A percentile compares a stretch with the other conserved stretches of the same genome.
Conservation (phyloP, 2,888 invertebrate genomes). For the Parnassius mnemosyne region DNA sequence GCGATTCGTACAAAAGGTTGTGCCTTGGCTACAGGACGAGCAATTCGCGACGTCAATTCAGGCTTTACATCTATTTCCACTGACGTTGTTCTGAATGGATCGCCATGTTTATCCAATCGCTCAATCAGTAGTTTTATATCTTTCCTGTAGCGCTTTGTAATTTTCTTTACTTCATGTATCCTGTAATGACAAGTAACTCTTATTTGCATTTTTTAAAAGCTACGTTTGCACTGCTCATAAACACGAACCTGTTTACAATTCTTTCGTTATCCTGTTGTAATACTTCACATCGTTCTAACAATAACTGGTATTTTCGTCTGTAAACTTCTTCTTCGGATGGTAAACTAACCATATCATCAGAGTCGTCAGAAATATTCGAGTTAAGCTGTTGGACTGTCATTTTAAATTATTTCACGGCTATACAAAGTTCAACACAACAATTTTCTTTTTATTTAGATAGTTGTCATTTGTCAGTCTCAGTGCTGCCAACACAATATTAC, state of each 20-base stretch:
- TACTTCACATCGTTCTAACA: constrained; percentile 87
- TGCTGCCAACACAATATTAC: too few relatives aligned
- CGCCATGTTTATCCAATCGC: constrained; percentile 84
- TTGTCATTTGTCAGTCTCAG: too few relatives aligned
- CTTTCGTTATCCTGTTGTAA: constrained; percentile 89
- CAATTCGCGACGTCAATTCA: constrained; percentile 46
- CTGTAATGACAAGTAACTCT: constrained; percentile 53
- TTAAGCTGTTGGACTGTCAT: constrained; percentile 79
- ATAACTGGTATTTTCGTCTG: constrained; percentile 86
- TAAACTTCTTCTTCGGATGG: constrained; percentile 84
- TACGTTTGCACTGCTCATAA: constrained; percentile 34
- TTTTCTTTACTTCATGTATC: constrained; percentile 86
- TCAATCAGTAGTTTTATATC: constrained; percentile 85
- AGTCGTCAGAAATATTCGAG: constrained; percentile 79
- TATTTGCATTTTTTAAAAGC: constrained; percentile 32
- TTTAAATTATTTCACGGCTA: constrained; percentile 78
- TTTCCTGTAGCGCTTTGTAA: constrained; percentile 83
- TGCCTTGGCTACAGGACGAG: constrained; percentile 50
- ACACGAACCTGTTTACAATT: constrained; percentile 82
- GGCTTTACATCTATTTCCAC: constrained; percentile 79
- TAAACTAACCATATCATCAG: constrained; percentile 78
- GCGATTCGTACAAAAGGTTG: constrained; percentile 49
- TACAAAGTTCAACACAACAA: constrained; percentile 69
- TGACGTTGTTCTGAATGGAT: constrained; percentile 83
- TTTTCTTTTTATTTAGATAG: constrained; percentile 61